These are phyloP conservation scores for Gymnoscopelus microlampas DNA, from an alignment of 2,797 vertebrate genomes.

Conservation along the genomic window DNA sequence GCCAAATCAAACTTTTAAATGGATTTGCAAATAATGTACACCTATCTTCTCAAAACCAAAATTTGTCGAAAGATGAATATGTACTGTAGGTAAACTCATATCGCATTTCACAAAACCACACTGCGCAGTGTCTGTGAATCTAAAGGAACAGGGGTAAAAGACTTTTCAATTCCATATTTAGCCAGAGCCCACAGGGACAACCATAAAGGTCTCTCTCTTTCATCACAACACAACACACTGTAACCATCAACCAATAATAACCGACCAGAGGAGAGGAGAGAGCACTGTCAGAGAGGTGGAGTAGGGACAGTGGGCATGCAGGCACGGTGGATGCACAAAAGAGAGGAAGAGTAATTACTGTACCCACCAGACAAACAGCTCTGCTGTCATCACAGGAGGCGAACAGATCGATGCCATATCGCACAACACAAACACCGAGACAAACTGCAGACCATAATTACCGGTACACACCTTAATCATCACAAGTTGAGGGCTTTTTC, in stretches of 20 bases:
- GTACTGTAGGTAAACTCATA: constrained; percentile 33
- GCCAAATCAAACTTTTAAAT: too few species aligned
- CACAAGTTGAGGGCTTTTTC: too few species aligned
- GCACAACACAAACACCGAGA: constrained; percentile 44
- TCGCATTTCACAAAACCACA: constrained; percentile 53
- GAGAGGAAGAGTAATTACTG: constrained; percentile 62
- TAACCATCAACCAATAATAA: constrained; percentile 56
- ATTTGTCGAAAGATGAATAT: constrained; percentile 38
- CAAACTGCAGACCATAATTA: too few species aligned
- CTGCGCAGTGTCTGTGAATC: constrained; percentile 50
- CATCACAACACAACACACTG: constrained; percentile 67
- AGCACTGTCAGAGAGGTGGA: too few species aligned
- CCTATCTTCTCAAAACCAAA: too few species aligned
- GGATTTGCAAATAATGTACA: too few species aligned
- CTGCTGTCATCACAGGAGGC: constrained; percentile 48
- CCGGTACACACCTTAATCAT: too few species aligned
- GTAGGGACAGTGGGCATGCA: constrained; percentile 9
- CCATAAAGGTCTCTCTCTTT: constrained; percentile 49
- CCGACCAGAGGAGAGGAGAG: too few species aligned
- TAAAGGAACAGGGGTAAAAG: constrained; percentile 73
- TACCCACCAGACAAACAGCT: constrained; percentile 48
- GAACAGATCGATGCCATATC: constrained; percentile 67
- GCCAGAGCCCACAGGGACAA: constrained; percentile 60
- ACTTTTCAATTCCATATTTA: constrained; percentile 70
- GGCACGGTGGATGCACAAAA: constrained; percentile 48